A percentile compares a stretch with the other conserved stretches of the same genome.
Evolutionary conservation across 2,797 vertebrate species (phyloP).

Genomic region (Cryptoblepharus egeriae): DNA sequence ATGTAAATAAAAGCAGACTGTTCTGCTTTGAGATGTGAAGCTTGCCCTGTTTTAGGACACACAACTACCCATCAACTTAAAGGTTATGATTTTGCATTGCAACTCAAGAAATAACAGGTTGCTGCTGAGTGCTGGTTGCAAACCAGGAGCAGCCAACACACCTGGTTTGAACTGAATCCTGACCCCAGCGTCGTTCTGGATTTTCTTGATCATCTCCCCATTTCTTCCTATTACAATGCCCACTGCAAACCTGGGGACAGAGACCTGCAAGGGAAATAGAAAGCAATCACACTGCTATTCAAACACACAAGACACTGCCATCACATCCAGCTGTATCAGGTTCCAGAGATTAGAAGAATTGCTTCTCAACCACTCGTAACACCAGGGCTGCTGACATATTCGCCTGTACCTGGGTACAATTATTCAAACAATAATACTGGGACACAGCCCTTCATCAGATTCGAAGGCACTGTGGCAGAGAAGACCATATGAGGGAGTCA

Average conservation of each 20-base stretch:
- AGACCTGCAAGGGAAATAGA: constrained; percentile 82
- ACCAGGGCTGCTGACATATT: no score
- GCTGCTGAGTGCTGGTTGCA: no score
- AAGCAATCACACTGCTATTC: constrained; percentile 52
- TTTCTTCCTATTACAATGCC: constrained; percentile 98
- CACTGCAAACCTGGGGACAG: constrained; percentile 95
- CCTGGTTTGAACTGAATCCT: constrained; percentile 99
- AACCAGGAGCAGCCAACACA: constrained; percentile 65
- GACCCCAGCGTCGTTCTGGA: constrained; percentile 97
- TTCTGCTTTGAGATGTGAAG: not conserved
- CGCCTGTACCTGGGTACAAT: no score
- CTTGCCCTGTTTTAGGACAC: not conserved
- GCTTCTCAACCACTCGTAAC: no score
- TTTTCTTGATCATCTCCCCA: constrained; percentile 99
- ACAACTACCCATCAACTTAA: constrained; percentile 18
- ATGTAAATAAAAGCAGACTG: no score
- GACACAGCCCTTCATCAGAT: no score
- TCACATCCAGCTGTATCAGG: no score
- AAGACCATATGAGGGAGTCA: no score
- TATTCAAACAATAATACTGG: no score
- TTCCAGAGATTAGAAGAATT: no score
- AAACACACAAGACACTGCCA: no score
- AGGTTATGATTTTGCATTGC: constrained; percentile 26
- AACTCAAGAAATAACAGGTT: not conserved
- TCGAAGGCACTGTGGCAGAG: no score